These are phyloP conservation scores for Spinibarbus caldwelli DNA, from an alignment of 2,797 vertebrate species.

Conservation along the genomic window DNA sequence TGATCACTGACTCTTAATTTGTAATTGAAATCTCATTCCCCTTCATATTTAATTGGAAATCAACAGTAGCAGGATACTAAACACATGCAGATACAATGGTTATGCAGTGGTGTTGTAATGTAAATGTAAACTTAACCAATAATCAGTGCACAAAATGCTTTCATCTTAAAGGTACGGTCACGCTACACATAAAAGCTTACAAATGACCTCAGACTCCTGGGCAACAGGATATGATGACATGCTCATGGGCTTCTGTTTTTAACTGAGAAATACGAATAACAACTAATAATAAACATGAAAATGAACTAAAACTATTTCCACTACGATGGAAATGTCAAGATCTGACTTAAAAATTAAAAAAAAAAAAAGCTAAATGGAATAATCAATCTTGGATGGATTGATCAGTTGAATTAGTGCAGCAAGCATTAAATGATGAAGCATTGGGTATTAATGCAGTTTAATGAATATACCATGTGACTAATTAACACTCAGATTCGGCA, in stretches of 20 bases:
- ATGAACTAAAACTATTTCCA: neutral
- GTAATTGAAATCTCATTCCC: neutral
- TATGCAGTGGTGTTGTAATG: slow-evolving; percentile 17
- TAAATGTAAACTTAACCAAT: slow-evolving; percentile 21
- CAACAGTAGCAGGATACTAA: neutral
- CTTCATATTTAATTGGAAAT: neutral
- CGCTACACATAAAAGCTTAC: neutral
- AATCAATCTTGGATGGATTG: neutral
- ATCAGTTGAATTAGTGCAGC: neutral
- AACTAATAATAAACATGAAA: neutral
- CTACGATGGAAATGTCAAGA: neutral
- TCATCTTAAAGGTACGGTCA: slow-evolving; percentile 6
- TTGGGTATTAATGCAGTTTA: neutral
- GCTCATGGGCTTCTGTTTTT: neutral
- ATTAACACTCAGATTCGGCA: slow-evolving; percentile 15
- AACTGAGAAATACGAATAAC: neutral
- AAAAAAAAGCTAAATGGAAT: neutral
- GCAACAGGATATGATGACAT: neutral
- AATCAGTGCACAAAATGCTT: slow-evolving; percentile 30
- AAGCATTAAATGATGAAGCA: neutral
- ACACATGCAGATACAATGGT: neutral
- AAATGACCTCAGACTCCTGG: neutral
- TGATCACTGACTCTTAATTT: neutral
- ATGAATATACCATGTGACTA: slow-evolving; percentile 33
- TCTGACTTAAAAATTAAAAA: neutral